Evolutionary conservation across 2,113 vertebrate species (phyloP), one percentile per base, ranked within the genome.

Genomic region (Cyanoderma ruficeps): DNA sequence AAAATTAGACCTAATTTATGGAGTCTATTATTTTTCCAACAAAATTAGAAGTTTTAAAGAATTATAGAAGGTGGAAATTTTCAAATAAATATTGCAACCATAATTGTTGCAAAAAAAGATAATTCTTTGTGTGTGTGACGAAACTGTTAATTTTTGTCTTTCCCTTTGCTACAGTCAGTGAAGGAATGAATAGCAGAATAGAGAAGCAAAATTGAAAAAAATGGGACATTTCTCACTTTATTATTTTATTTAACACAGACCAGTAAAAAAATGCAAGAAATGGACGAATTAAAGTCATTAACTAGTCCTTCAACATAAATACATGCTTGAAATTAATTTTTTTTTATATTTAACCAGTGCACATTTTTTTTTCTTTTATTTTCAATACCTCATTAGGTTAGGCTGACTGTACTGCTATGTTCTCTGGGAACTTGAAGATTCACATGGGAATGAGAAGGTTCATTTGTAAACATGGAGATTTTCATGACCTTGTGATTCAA

Each of bases 61-160:
- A 55, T 50, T 25, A 22, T 3, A 44, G 27, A 53, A 67, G 5
- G 10, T 6, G 9, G 44, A 49, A 64, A 55, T 39, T 56, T 78
- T 82, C 21, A 94, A 88, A 82, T 25, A 60, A 60, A 37, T 24
- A 19, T 41, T 81, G 10, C 4, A 30, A 44, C 1, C 3, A 11
- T 30, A 57, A 19, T 16, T 6, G 6, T 49, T 24, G 10, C 39
- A 89, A 50, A 28, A 68, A 89, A 55, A n/a, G 2, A 23, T 24
- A 1, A 30, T 72, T 87, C 14, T 72, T 87, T 23, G 50, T 2
- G 3, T 2, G 1, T 50, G 13, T 0, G 2, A 53, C 37, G 33
- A 56, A 79, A 68, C 39, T 31, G 3, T 16, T 55, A 27, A 22
- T 50, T 42, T 64, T 70, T 33, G 13, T 22, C 71, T 57, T 57